Evolutionary conservation across 2,113 vertebrate species (phyloP).

Genomic region (Tapirus terrestris): DNA sequence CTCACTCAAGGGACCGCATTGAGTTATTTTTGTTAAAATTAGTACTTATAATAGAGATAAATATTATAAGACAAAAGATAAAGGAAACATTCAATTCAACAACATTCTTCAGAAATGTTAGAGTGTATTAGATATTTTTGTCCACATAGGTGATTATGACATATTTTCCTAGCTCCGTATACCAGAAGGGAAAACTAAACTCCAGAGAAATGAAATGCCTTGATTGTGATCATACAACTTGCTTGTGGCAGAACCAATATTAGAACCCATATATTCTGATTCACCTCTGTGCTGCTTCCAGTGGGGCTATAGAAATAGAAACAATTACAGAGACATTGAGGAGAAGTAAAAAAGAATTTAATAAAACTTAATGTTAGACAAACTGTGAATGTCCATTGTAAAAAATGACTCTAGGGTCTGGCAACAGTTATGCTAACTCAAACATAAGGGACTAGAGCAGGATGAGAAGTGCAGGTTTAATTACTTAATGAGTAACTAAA

Average conservation of each 20-base stretch:
- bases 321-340: constrained; percentile 28
- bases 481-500: neutral
- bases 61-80: neutral
- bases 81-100: neutral
- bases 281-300: constrained; percentile 18
- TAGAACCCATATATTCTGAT: constrained; percentile 1
- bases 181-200: neutral
- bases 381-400: neutral
- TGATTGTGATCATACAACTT: neutral
- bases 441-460: neutral
- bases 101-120: neutral
- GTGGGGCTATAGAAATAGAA: neutral
- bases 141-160: neutral
- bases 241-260: constrained; percentile 34
- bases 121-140: neutral
- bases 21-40: neutral
- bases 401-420: neutral
- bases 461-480: neutral
- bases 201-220: constrained; percentile 16
- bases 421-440: neutral
- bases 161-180: neutral
- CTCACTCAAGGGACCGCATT: neutral
- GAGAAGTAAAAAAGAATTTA: neutral
- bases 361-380: neutral
- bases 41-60: neutral